Evolutionary conservation across 2,888 invertebrate genomes (phyloP).

Genomic region (Epinotia nisella): DNA sequence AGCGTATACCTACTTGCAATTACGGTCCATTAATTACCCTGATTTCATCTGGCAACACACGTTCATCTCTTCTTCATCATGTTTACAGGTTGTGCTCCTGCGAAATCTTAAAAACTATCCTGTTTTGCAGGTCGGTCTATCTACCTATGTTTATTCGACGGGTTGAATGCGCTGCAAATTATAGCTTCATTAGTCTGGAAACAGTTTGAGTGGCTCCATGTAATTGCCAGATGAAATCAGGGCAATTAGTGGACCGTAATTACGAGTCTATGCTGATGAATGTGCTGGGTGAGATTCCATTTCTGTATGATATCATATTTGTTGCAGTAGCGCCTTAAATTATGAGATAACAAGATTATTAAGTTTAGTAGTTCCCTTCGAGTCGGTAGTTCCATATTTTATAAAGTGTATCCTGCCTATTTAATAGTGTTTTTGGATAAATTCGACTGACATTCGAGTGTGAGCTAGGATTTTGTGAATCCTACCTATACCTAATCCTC

Average conservation of each 20-base stretch:
- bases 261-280: background rate
- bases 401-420: no score
- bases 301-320: background rate
- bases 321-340: no score
- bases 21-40: constrained; percentile 11
- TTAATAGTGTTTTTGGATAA: no score
- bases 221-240: constrained; percentile 34
- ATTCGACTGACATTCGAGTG: no score
- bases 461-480: no score
- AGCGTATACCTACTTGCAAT: background rate
- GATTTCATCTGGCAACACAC: constrained; percentile 35
- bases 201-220: constrained; percentile 16
- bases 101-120: no score
- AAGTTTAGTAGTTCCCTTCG: no score
- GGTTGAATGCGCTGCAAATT: constrained; percentile 32
- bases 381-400: no score
- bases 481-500: no score
- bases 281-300: background rate
- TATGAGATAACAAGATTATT: no score
- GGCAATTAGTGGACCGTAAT: constrained; percentile 13
- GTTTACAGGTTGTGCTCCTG: no score
- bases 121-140: background rate
- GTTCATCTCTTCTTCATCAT: background rate
- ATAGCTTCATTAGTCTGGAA: constrained; percentile 35
- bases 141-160: background rate